Conservation (phyloP, 2,113 vertebrate genomes). For the Toxotes chatareus region DNA sequence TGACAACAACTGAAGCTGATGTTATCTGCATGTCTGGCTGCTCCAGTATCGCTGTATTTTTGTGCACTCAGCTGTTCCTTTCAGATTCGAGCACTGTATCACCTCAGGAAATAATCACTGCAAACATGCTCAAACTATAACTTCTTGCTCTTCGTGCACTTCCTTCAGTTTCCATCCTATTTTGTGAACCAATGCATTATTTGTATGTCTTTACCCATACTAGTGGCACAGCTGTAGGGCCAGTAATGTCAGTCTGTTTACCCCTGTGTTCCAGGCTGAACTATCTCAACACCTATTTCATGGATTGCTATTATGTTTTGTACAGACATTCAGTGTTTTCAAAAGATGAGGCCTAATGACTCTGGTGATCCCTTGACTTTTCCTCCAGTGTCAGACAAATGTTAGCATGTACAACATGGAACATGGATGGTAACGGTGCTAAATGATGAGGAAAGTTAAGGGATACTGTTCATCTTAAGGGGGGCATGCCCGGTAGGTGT, state of each 20-base stretch:
- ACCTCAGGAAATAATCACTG: conserved; percentile 5
- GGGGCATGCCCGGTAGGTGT: too few relatives aligned
- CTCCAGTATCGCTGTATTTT: conserved; percentile 4
- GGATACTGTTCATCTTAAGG: background rate
- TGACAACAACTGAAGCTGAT: conserved; percentile 10
- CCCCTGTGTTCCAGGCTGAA: background rate
- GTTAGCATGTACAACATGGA: background rate
- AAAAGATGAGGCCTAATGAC: background rate
- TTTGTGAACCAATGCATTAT: background rate
- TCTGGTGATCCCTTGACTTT: too few relatives aligned
- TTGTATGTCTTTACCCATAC: background rate
- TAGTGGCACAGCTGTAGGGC: background rate
- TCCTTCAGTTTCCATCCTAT: background rate
- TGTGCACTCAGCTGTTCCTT: conserved; percentile 15
- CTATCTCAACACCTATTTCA: background rate
- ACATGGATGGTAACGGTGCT: background rate
- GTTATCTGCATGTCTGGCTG: conserved; percentile 32
- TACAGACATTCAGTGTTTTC: background rate
- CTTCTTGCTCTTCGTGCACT: background rate
- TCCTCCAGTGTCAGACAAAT: background rate
- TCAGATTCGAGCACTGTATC: conserved; percentile 4
- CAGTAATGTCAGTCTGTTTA: background rate
- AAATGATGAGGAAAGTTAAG: background rate
- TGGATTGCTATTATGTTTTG: background rate
- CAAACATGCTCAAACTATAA: background rate